phyloP scores from a whole-genome alignment of 2,113 vertebrate species.

The Nestor notabilis region DNA sequence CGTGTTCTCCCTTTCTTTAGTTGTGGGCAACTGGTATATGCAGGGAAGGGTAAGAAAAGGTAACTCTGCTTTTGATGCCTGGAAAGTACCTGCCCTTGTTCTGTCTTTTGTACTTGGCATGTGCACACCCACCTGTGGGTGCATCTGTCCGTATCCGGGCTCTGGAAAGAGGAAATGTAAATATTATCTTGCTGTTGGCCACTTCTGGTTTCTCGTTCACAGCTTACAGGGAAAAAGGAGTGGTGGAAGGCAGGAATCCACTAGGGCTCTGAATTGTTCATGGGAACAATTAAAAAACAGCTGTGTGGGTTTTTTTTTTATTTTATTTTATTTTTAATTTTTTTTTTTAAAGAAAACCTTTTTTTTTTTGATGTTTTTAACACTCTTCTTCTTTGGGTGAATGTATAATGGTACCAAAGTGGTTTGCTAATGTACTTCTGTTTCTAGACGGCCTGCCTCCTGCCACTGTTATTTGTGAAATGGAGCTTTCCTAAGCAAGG shows the following conservation, averaged over 20 bases:
- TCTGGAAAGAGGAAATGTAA: not conserved
- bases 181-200: not conserved
- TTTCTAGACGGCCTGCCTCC: not conserved
- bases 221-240: not conserved
- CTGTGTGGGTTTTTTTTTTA: not conserved
- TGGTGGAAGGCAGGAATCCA: not conserved
- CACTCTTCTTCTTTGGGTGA: not conserved
- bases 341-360: not conserved
- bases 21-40: not conserved
- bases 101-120: not conserved
- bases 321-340: too few relatives aligned
- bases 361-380: not conserved
- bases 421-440: constrained; percentile 7
- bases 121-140: not conserved
- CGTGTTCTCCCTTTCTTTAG: not conserved
- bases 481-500: not conserved
- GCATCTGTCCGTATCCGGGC: not conserved
- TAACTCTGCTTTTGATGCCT: fast-evolving
- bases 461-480: not conserved
- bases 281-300: not conserved
- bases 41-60: not conserved
- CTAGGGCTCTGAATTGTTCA: not conserved
- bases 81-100: not conserved
- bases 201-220: not conserved
- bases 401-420: not conserved